A percentile compares a stretch with the other conserved stretches of the same genome.
These are phyloP conservation scores for Petaurus breviceps DNA, from an alignment of 2,113 vertebrate genomes.

Conservation along the genomic window DNA sequence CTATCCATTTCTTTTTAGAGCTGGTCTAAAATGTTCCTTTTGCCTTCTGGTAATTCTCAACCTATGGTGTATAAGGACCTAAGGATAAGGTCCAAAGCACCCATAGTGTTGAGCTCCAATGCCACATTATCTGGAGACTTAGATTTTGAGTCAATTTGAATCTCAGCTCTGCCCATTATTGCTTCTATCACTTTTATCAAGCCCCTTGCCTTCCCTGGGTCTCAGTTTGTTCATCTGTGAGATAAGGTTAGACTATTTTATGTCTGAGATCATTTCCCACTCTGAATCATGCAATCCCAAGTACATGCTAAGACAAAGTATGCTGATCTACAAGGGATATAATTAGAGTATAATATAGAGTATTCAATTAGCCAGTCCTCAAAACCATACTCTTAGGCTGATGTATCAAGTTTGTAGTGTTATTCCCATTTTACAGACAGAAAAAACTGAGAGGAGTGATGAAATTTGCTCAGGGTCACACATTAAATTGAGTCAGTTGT, in stretches of 20 bases:
- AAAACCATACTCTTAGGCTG: neutral
- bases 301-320: neutral
- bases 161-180: neutral
- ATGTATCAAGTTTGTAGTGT: neutral
- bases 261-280: neutral
- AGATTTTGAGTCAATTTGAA: neutral
- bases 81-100: neutral
- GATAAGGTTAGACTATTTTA: neutral
- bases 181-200: neutral
- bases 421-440: neutral
- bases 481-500: neutral
- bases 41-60: neutral
- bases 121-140: neutral
- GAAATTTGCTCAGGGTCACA: neutral
- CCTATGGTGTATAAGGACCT: neutral
- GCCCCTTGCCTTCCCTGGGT: neutral
- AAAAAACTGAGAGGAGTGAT: neutral
- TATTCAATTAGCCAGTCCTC: neutral
- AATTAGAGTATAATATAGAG: neutral
- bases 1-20: neutral
- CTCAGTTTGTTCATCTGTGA: neutral
- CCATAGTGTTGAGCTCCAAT: too few species aligned
- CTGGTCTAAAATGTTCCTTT: fast-evolving
- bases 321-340: neutral
- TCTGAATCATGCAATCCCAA: neutral